Evolutionary conservation across 2,888 invertebrate species (phyloP).

Genomic region (Odontothrips loti): DNA sequence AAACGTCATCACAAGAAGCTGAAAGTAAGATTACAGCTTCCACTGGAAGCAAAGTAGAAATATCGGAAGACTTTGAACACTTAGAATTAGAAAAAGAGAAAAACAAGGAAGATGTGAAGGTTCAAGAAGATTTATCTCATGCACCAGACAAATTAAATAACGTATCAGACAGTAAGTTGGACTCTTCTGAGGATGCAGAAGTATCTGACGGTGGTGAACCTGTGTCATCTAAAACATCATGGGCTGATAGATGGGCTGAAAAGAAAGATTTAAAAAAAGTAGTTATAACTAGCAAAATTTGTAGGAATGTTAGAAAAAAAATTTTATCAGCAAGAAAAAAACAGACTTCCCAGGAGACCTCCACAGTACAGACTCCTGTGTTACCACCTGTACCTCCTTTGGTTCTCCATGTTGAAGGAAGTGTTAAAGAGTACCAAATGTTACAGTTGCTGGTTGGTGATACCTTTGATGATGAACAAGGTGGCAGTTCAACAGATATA

Average conservation of each 20-base stretch:
- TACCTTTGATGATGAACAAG: not conserved
- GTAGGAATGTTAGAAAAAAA: conserved; percentile 40
- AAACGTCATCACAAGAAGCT: too few relatives aligned
- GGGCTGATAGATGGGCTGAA: conserved; percentile 39
- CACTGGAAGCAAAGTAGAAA: too few relatives aligned
- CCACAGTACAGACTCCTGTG: not conserved
- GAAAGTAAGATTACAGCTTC: too few relatives aligned
- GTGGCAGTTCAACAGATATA: not conserved
- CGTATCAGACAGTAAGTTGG: not conserved
- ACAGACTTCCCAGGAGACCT: conserved; percentile 19
- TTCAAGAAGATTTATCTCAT: too few relatives aligned
- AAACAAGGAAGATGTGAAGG: too few relatives aligned
- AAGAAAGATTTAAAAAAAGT: conserved; percentile 40
- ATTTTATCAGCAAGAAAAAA: conserved; percentile 35
- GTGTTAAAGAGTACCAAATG: conserved; percentile 34
- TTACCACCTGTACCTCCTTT: conserved; percentile 19
- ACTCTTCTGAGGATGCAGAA: not conserved
- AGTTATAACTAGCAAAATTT: conserved; percentile 40
- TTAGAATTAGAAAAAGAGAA: too few relatives aligned
- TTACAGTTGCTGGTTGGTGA: conserved; percentile 8
- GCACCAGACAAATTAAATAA: not conserved
- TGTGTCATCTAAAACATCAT: conserved; percentile 32
- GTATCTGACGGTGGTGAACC: not conserved
- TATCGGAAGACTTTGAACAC: too few relatives aligned
- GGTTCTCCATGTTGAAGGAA: conserved; percentile 31